Conservation (phyloP, 2,113 vertebrate genomes). For the Sinosuthora webbiana region DNA sequence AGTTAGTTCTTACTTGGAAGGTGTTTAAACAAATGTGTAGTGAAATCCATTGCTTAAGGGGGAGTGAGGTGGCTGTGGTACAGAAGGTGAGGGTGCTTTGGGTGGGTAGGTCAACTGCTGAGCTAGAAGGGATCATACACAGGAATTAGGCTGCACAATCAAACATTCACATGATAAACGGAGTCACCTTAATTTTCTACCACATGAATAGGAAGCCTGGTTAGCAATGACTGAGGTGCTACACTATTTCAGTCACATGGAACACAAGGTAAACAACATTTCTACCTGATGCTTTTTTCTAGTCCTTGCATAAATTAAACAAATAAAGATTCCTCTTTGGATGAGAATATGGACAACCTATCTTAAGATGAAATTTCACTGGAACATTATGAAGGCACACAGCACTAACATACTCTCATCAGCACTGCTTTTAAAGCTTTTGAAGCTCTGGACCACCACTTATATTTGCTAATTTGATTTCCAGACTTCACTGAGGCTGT, state of each 20-base stretch:
- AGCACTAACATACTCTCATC: background rate
- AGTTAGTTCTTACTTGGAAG: constrained; percentile 88
- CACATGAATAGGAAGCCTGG: background rate
- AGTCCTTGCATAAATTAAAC: background rate
- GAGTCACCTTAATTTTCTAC: constrained; percentile 4
- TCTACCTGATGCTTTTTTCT: background rate
- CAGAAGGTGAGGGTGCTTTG: constrained; percentile 83
- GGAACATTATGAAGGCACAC: background rate
- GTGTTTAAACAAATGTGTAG: constrained; percentile 98
- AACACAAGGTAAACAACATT: background rate
- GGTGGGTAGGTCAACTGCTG: constrained; percentile 84
- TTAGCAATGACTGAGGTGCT: background rate
- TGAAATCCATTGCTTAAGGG: constrained; percentile 95
- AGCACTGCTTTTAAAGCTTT: background rate
- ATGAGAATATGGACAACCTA: background rate
- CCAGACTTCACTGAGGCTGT: background rate
- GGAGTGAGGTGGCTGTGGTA: constrained; percentile 80
- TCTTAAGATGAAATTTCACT: background rate
- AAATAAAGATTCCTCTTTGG: background rate
- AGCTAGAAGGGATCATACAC: constrained; percentile 82
- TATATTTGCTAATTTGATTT: background rate
- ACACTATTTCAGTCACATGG: background rate
- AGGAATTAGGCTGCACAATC: constrained; percentile 70
- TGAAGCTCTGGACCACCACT: background rate
- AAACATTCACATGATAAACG: background rate